A percentile compares a stretch with the other conserved stretches of the same genome.
These are phyloP conservation scores for Crocidura indochinensis DNA, from an alignment of 2,797 vertebrate genomes.

Conservation along the genomic window DNA sequence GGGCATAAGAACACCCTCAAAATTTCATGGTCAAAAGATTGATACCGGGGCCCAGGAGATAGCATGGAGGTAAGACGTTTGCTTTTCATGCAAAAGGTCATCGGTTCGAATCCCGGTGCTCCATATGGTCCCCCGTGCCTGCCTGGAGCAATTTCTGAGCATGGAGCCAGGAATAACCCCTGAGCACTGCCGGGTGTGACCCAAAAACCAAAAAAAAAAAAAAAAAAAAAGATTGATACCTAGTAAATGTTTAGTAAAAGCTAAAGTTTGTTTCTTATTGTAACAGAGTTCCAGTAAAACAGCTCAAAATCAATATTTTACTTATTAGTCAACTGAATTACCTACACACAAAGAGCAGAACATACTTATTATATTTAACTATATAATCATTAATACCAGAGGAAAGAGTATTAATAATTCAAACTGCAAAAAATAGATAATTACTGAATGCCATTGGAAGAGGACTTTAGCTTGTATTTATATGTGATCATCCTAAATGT, in stretches of 20 bases:
- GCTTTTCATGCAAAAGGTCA: no score
- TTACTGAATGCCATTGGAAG: constrained; percentile 30
- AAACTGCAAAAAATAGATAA: constrained; percentile 48
- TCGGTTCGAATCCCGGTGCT: no score
- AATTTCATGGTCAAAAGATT: constrained; percentile 23
- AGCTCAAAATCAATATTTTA: constrained; percentile 35
- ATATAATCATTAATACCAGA: constrained; percentile 4
- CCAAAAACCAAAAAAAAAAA: no score
- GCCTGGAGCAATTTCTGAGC: no score
- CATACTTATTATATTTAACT: constrained; percentile 51
- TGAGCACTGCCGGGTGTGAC: no score
- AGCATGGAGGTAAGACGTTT: no score
- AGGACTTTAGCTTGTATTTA: constrained; percentile 56
- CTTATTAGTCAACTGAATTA: constrained; percentile 46
- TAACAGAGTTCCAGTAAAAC: constrained; percentile 59
- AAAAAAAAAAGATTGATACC: no score
- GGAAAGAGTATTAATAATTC: constrained; percentile 26
- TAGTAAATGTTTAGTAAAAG: constrained; percentile 38
- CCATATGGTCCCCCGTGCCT: no score
- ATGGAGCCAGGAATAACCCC: no score
- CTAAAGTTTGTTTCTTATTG: constrained; percentile 29
- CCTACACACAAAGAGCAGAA: constrained; percentile 49
- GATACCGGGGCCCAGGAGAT: no score
- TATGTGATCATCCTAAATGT: not conserved
- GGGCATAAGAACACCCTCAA: not conserved